Evolutionary conservation across 2,888 invertebrate genomes (phyloP).

Genomic region (Calliopum simillimum): DNA sequence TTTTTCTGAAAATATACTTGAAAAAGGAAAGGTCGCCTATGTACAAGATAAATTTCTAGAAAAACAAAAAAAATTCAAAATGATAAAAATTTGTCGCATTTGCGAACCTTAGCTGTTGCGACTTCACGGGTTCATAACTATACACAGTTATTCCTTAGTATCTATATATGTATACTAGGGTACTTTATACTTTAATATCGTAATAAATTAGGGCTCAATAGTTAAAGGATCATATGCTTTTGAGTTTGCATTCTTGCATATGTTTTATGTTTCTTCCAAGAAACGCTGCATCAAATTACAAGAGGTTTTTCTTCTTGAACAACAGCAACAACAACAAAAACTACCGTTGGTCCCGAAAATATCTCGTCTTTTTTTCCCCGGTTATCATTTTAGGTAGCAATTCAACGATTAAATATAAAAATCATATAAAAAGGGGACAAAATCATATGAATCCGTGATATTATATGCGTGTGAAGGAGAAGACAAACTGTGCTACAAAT

Average conservation of each 20-base stretch:
- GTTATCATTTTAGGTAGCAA: neutral
- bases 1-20: neutral
- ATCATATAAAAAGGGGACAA: neutral
- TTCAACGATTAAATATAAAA: neutral
- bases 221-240: constrained; percentile 20
- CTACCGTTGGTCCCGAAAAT: neutral
- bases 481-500: no score
- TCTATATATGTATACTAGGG: constrained; percentile 7
- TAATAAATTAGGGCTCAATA: constrained; percentile 41
- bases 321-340: constrained; percentile 1
- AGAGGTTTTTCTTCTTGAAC: constrained; percentile 17
- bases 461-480: neutral
- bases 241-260: constrained; percentile 12
- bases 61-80: constrained; percentile 5
- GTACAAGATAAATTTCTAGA: neutral
- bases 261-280: constrained; percentile 21
- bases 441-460: neutral
- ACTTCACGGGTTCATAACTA: neutral
- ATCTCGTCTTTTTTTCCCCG: neutral
- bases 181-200: constrained; percentile 15
- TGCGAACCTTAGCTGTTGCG: constrained; percentile 5
- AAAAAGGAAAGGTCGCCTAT: neutral
- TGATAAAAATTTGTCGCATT: constrained; percentile 26
- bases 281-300: constrained; percentile 19
- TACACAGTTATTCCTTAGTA: neutral